Evolutionary conservation across 2,113 vertebrate genomes (phyloP).

Genomic region (Verasper variegatus): DNA sequence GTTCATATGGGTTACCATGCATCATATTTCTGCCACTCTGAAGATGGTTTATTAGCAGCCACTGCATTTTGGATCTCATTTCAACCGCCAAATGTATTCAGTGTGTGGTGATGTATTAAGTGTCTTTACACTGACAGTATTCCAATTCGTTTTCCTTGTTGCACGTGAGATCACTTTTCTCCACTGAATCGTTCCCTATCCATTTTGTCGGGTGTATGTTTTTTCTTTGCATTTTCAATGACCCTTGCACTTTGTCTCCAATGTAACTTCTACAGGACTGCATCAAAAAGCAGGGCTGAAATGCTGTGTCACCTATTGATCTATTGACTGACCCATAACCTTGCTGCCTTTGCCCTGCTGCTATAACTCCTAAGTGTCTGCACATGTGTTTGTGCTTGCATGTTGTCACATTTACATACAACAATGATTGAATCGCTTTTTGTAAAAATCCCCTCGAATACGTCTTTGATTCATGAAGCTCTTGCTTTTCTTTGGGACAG

Average conservation of each 20-base stretch:
- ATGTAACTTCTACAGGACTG: constrained; percentile 31
- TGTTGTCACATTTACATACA: neutral
- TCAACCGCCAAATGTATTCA: constrained; percentile 70
- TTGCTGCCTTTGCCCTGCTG: constrained; percentile 11
- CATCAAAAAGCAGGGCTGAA: constrained; percentile 38
- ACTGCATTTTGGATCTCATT: constrained; percentile 72
- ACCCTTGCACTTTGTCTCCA: constrained; percentile 15
- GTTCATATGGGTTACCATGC: constrained; percentile 73
- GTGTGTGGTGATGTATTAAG: constrained; percentile 70
- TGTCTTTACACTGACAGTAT: constrained; percentile 63
- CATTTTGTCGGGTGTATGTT: neutral
- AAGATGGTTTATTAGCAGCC: constrained; percentile 73
- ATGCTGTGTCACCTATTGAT: constrained; percentile 51
- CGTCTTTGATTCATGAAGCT: neutral
- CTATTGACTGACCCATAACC: constrained; percentile 44
- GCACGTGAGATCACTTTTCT: constrained; percentile 34
- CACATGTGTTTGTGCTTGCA: neutral
- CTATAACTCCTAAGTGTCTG: neutral
- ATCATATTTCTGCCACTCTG: constrained; percentile 71
- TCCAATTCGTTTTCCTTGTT: constrained; percentile 51
- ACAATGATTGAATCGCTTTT: neutral
- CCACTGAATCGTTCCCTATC: constrained; percentile 12
- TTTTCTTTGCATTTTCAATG: neutral
- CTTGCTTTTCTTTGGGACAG: neutral
- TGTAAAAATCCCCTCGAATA: neutral